Evolutionary conservation across 2,797 vertebrate species (phyloP).

Genomic region (Trachops cirrhosus): DNA sequence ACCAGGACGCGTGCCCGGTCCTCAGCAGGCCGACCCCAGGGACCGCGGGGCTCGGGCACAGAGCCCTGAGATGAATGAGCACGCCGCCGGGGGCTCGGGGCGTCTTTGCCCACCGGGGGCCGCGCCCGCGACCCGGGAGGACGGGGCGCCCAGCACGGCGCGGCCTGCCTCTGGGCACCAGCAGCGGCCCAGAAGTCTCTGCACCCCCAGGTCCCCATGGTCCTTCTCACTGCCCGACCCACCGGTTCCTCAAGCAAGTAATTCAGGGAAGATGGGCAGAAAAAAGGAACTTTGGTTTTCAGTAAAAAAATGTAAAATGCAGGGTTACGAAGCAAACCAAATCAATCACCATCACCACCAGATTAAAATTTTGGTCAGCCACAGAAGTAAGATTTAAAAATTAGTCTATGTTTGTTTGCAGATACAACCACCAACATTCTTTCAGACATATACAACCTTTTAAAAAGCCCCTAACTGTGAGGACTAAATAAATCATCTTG

Average conservation of each 20-base stretch:
- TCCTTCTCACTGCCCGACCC: neutral
- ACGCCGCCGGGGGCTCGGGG: neutral
- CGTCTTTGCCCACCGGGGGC: no score
- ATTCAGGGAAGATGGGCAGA: neutral
- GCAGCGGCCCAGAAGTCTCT: neutral
- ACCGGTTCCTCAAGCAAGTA: neutral
- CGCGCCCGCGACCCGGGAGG: no score
- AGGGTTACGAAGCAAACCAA: neutral
- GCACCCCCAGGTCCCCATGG: neutral
- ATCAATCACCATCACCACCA: neutral
- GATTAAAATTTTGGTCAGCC: neutral
- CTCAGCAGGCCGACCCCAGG: neutral
- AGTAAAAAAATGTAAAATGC: neutral
- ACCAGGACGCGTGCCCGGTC: neutral
- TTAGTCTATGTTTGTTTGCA: neutral
- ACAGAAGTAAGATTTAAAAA: slow-evolving; percentile 25
- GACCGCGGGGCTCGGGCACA: neutral
- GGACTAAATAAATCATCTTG: slow-evolving; percentile 10
- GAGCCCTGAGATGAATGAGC: neutral
- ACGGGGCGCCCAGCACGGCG: no score
- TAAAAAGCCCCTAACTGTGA: neutral
- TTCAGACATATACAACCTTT: neutral
- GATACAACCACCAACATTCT: neutral
- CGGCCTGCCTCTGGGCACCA: neutral
- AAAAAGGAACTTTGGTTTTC: neutral